These are phyloP conservation scores for Tetraodon nigroviridis DNA, from an alignment of 2,113 vertebrate genomes.

Conservation along the genomic window DNA sequence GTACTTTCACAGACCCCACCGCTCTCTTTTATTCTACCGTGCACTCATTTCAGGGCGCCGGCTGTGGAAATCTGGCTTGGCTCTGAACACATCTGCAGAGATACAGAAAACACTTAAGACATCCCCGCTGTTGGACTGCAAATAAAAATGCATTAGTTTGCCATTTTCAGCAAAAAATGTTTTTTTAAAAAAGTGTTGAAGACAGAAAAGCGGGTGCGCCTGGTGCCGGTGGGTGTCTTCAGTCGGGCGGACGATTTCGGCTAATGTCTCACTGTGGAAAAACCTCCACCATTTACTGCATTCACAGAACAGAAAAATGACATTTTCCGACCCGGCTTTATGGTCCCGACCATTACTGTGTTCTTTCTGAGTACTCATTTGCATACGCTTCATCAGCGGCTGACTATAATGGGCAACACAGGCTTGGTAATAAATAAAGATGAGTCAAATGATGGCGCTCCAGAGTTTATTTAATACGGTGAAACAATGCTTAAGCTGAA, in stretches of 20 bases:
- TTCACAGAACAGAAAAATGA: constrained; percentile 1
- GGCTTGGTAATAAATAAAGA: constrained; percentile 18
- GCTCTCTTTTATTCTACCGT: background rate
- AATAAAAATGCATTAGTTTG: background rate
- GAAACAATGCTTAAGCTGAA: constrained; percentile 36
- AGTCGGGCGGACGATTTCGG: background rate
- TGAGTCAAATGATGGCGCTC: constrained; percentile 13
- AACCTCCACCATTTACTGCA: constrained; percentile 18
- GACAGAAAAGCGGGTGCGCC: background rate
- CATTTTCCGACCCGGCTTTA: background rate
- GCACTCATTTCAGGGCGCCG: background rate
- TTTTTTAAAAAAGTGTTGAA: background rate
- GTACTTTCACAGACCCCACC: background rate
- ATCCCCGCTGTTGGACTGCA: background rate
- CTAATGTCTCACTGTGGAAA: background rate
- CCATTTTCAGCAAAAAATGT: background rate
- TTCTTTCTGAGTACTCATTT: constrained; percentile 23
- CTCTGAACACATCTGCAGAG: too few relatives aligned
- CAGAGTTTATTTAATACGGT: constrained; percentile 4
- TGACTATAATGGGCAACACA: constrained; percentile 14
- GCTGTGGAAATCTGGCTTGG: background rate
- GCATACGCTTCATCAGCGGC: constrained; percentile 25
- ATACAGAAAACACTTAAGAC: background rate
- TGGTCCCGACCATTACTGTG: background rate
- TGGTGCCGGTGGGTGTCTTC: constrained; percentile 6